Conservation (phyloP, 2,797 vertebrate species). For the Meriones psammophilus region DNA sequence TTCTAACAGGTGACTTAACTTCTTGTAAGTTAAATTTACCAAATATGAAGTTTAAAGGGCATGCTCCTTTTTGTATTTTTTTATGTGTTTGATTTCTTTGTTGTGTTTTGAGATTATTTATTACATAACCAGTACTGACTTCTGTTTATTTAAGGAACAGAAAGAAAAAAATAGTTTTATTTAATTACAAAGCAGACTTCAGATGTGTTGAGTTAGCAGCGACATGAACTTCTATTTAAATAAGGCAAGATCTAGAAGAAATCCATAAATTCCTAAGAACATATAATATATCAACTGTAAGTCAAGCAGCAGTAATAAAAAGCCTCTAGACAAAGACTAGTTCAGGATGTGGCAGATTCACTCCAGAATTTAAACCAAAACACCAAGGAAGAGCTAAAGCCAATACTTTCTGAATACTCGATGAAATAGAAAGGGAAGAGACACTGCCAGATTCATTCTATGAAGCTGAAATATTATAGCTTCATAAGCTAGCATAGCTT, state of each 20-base stretch:
- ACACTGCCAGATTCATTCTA: too few species aligned
- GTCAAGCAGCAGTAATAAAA: too few species aligned
- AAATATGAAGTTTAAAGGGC: neutral
- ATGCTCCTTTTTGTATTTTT: neutral
- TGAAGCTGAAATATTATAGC: too few species aligned
- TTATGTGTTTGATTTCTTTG: neutral
- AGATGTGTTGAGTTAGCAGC: neutral
- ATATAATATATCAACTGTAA: neutral
- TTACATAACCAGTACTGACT: neutral
- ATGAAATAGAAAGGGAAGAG: too few species aligned
- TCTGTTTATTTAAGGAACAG: neutral
- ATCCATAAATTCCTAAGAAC: neutral
- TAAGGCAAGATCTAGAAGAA: neutral
- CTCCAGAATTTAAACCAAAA: too few species aligned
- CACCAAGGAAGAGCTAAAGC: too few species aligned
- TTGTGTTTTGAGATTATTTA: neutral
- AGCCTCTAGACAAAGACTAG: too few species aligned
- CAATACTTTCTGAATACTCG: too few species aligned
- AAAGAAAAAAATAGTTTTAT: neutral
- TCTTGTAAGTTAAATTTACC: neutral
- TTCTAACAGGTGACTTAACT: neutral
- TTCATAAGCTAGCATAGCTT: too few species aligned
- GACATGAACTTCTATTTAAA: neutral
- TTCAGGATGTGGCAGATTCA: too few species aligned
- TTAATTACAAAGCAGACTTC: neutral